These are phyloP conservation scores for Patella pellucida DNA, from an alignment of 2,888 invertebrate genomes.

Conservation along the genomic window DNA sequence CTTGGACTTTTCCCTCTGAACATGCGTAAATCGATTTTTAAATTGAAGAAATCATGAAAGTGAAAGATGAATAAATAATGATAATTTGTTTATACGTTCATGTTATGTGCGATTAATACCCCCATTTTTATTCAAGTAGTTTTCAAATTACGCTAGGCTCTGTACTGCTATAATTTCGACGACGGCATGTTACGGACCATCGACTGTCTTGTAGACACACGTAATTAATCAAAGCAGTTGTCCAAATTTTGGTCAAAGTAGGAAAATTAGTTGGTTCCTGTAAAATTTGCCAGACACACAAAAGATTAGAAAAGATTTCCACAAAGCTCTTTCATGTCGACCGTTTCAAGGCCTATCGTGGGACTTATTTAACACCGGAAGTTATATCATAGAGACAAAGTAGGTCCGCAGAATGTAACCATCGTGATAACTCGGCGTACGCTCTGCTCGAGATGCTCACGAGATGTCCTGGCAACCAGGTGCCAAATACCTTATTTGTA, in stretches of 20 bases:
- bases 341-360: background rate
- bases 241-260: conserved; percentile 1
- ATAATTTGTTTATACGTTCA: too few species aligned
- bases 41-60: too few species aligned
- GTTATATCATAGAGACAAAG: conserved; percentile 1
- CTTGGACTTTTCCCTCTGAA: too few species aligned
- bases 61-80: too few species aligned
- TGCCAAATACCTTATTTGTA: background rate
- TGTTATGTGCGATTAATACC: too few species aligned
- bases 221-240: conserved; percentile 4
- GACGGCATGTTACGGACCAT: too few species aligned
- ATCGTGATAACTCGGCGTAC: background rate
- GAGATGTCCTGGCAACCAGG: background rate
- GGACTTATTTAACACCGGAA: conserved; percentile 1
- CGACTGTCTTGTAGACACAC: background rate
- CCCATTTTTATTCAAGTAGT: too few species aligned
- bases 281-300: background rate
- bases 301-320: background rate
- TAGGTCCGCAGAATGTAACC: background rate
- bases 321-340: background rate
- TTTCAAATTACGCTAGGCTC: too few species aligned
- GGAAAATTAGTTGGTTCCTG: background rate
- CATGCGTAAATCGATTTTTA: too few species aligned
- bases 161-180: too few species aligned
- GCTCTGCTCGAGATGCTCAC: conserved; percentile 8